phyloP scores from a whole-genome alignment of 2,888 invertebrate species.

The Lithophane leautieri region DNA sequence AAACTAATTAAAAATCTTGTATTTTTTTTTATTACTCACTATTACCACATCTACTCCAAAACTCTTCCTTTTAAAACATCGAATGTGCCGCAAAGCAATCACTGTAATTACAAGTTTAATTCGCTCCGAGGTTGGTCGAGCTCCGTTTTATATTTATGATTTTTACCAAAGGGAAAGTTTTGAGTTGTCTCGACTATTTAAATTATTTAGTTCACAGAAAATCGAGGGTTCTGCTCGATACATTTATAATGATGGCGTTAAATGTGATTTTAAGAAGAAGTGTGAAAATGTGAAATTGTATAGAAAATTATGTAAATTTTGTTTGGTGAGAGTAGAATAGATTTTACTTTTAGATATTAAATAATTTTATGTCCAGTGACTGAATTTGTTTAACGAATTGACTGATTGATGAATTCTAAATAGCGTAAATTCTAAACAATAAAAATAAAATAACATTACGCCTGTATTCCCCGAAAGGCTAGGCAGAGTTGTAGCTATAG shows the following conservation, averaged over 20 bases:
- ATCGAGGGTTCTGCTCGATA: constrained; percentile 3
- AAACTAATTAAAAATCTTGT: neutral
- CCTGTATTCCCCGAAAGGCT: too few species aligned
- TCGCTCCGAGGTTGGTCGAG: constrained; percentile 61
- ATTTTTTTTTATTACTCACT: neutral
- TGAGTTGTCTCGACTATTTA: constrained; percentile 48
- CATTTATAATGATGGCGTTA: constrained; percentile 12
- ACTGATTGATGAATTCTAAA: neutral
- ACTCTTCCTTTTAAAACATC: constrained; percentile 55
- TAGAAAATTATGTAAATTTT: neutral
- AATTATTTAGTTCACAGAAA: constrained; percentile 45
- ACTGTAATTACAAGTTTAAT: constrained; percentile 79
- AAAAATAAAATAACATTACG: too few species aligned
- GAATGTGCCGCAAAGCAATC: constrained; percentile 74
- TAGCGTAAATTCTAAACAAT: neutral
- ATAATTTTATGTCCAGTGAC: neutral
- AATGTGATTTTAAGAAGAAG: neutral
- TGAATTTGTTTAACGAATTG: neutral
- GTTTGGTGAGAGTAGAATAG: neutral
- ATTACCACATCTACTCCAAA: constrained; percentile 54
- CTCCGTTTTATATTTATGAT: constrained; percentile 68
- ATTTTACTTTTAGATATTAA: neutral
- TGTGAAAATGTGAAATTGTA: neutral
- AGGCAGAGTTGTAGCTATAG: too few species aligned
- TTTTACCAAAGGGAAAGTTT: constrained; percentile 53